phyloP scores from a whole-genome alignment of 2,888 invertebrate genomes.

The Petrophora chlorosata region DNA sequence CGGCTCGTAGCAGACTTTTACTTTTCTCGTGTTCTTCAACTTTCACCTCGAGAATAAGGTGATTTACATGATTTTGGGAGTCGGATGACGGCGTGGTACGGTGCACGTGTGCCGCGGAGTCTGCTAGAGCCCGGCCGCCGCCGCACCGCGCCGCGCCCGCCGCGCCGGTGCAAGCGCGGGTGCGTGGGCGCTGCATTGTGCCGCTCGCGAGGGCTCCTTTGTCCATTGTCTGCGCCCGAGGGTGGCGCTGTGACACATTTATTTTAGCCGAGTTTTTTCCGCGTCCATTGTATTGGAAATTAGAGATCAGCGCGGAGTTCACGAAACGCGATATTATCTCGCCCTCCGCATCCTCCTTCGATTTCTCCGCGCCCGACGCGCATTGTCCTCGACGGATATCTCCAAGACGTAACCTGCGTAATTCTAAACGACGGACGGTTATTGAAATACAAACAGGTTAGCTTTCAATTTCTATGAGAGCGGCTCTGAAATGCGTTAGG shows the following conservation, averaged over 20 bases:
- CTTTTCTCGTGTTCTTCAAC: conserved; percentile 76
- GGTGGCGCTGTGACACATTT: conserved; percentile 83
- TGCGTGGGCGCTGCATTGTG: conserved; percentile 73
- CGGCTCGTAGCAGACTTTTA: conserved; percentile 66
- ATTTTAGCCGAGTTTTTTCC: conserved; percentile 80
- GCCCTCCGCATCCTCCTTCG: conserved; percentile 65
- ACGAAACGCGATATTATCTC: conserved; percentile 79
- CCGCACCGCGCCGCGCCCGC: neutral
- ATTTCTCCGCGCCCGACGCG: conserved; percentile 49
- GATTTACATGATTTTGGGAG: conserved; percentile 68
- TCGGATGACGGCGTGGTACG: conserved; percentile 19
- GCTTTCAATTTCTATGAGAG: conserved; percentile 74
- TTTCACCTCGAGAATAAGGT: conserved; percentile 77
- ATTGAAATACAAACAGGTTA: conserved; percentile 73
- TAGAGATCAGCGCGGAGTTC: conserved; percentile 78
- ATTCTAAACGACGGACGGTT: conserved; percentile 53
- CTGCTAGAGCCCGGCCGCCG: neutral
- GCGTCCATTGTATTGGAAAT: conserved; percentile 81
- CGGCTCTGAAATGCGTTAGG: conserved; percentile 62
- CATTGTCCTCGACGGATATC: conserved; percentile 61
- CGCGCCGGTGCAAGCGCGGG: conserved; percentile 34
- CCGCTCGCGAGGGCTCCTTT: conserved; percentile 60
- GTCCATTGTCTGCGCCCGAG: conserved; percentile 76
- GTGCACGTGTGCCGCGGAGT: conserved; percentile 41
- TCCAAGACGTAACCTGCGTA: conserved; percentile 37